A percentile compares a stretch with the other conserved stretches of the same genome.
Evolutionary conservation across 2,113 vertebrate genomes (phyloP).

Genomic region (Mola mola): DNA sequence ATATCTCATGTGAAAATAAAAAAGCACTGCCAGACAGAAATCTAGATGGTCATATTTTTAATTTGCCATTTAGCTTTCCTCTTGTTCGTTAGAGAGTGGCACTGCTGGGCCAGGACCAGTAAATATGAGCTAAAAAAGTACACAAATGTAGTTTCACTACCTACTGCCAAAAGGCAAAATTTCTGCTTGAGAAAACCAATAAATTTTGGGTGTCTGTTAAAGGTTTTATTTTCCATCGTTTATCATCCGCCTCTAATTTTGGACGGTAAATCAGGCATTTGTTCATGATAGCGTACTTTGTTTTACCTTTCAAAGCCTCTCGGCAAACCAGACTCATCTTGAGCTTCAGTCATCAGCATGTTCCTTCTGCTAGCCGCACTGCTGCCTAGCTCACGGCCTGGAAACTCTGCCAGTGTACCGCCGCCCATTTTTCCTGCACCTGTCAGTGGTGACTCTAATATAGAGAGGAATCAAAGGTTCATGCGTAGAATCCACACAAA

Average conservation of each 20-base stretch:
- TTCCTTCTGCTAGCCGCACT: conserved; percentile 13
- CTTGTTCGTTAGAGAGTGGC: not conserved
- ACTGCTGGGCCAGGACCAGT: not conserved
- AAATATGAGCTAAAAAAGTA: too few relatives aligned
- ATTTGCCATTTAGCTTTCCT: too few relatives aligned
- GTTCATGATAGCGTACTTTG: conserved; percentile 18
- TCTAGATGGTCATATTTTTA: too few relatives aligned
- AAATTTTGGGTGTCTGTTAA: too few relatives aligned
- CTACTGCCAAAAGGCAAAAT: not conserved
- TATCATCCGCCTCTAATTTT: not conserved
- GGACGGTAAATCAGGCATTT: not conserved
- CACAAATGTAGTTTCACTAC: not conserved
- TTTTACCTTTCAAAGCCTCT: conserved; percentile 42
- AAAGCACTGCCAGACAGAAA: too few relatives aligned
- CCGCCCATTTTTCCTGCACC: conserved; percentile 22
- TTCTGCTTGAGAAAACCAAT: not conserved
- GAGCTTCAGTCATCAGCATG: conserved; percentile 26
- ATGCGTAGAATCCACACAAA: not conserved
- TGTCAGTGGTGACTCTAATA: conserved; percentile 13
- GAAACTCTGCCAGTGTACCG: conserved; percentile 36
- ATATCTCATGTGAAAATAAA: too few relatives aligned
- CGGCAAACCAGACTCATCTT: conserved; percentile 24
- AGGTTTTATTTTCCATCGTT: not conserved
- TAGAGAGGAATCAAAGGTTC: conserved; percentile 4
- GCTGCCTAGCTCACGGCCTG: conserved; percentile 42